Conservation (phyloP, 1,140 invertebrate species). For the Ostrea edulis region DNA sequence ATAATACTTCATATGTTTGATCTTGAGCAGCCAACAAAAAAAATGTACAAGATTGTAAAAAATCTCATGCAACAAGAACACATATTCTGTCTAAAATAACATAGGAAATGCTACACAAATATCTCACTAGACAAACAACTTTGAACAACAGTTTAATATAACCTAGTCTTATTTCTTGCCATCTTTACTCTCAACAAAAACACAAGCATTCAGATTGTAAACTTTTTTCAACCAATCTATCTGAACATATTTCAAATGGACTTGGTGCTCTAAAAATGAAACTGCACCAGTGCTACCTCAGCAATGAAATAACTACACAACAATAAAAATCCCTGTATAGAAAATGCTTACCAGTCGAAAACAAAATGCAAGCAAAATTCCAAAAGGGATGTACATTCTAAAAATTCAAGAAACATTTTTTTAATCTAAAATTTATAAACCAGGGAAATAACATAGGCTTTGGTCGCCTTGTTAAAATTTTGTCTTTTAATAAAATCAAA, state of each 20-base stretch:
- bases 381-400: not conserved
- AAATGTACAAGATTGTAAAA: not conserved
- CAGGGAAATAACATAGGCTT: too few species aligned
- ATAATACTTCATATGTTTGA: not conserved
- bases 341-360: not conserved
- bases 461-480: too few species aligned
- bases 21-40: slow-evolving; percentile 1
- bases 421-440: not conserved
- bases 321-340: not conserved
- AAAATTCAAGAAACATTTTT: not conserved
- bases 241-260: too few species aligned
- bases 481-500: not conserved
- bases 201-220: too few species aligned
- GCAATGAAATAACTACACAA: not conserved
- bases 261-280: too few species aligned
- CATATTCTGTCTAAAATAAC: not conserved
- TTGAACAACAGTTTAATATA: too few species aligned
- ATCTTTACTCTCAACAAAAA: too few species aligned
- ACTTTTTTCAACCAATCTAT: too few species aligned
- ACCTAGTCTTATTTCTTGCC: too few species aligned
- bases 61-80: not conserved
- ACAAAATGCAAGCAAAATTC: slow-evolving; percentile 3
- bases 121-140: not conserved
- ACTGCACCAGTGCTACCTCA: too few species aligned
- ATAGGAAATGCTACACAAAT: not conserved